Conservation (phyloP, 1,140 invertebrate species). For the Penaeus japonicus region DNA sequence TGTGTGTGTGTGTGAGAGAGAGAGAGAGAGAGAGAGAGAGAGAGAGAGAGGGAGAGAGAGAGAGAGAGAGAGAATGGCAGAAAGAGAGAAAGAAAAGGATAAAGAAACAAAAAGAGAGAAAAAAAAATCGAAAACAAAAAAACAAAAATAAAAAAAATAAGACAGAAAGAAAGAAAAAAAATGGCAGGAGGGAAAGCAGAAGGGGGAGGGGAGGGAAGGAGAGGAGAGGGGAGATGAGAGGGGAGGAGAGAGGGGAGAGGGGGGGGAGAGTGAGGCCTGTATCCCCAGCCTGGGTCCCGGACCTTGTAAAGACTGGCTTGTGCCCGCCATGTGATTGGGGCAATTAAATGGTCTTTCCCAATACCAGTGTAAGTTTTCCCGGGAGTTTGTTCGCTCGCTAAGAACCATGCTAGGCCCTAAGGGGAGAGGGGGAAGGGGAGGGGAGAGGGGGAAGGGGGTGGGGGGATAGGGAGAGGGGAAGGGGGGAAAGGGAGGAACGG, state of each 20-base stretch:
- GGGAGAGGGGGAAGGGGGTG: too few species aligned
- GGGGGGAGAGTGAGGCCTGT: too few species aligned
- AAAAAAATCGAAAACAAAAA: background rate
- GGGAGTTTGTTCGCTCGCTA: background rate
- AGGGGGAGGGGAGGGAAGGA: too few species aligned
- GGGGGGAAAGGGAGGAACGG: too few species aligned
- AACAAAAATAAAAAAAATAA: background rate
- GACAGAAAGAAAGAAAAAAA: background rate
- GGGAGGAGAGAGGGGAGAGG: background rate
- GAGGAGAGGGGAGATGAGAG: too few species aligned
- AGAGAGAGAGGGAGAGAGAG: background rate
- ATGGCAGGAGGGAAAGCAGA: too few species aligned
- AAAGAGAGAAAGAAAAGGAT: background rate
- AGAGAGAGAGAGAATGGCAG: too few species aligned
- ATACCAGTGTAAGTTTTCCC: background rate
- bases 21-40: constrained; percentile 6
- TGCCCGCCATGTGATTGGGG: background rate
- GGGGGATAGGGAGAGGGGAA: too few species aligned
- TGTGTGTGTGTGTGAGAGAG: background rate
- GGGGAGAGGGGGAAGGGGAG: background rate
- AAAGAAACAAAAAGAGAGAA: background rate
- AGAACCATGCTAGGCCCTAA: background rate
- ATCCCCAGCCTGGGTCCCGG: background rate
- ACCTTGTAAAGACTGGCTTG: background rate
- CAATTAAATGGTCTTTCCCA: constrained; percentile 1